Base-by-base conservation (phyloP, 2,797 vertebrate genomes). In the Monodelphis domestica region DNA sequence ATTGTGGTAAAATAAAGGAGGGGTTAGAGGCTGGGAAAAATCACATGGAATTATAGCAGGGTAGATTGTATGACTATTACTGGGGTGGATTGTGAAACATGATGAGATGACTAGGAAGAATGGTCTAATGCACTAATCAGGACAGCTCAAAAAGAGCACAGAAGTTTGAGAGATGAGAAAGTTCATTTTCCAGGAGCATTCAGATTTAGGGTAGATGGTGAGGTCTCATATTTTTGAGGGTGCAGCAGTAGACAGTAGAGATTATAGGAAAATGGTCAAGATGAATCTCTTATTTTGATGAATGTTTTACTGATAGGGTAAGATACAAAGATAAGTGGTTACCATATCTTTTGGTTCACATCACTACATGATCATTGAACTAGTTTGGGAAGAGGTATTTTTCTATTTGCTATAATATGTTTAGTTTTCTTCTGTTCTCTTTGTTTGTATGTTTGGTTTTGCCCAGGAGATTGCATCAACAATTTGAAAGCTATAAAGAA, bases 401-500 rank as follows among this genome's bases (percentile, higher is more conserved):
- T 92, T 12, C 29, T n/a, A n/a, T 78, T 7, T 15, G 12, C 11
- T 50, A 63, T 63, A 6, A n/a, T 2, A 21, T 45, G 90, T 28
- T 89, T 29, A 87, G 51, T 94, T 87, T 94, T 90, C 95, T 91
- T 84, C 92, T 89, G 1, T 38, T 78, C 15, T n/a, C 63, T 53
- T 90, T 98, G 94, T 98, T 96, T 84, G 30, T 84, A 38, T 84
- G 21, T 84, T 50, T 84, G 70, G 38, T 97, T 97, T 96, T 98
- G 91, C 94, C 95, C 98, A 99, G 99, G 98, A 99, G 99, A 97
- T 98, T 99, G 98, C 99, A 99, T 98, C 99, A 99, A 98, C 99
- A 99, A 98, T 99, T 99, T 97, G 99, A 99, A 98, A 99, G 99
- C 98, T 99, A 99, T 98, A 99, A 99, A 98, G 99, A 99, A 95